These are phyloP conservation scores for Colinus virginianus DNA, from an alignment of 2,113 vertebrate species.

Conservation along the genomic window DNA sequence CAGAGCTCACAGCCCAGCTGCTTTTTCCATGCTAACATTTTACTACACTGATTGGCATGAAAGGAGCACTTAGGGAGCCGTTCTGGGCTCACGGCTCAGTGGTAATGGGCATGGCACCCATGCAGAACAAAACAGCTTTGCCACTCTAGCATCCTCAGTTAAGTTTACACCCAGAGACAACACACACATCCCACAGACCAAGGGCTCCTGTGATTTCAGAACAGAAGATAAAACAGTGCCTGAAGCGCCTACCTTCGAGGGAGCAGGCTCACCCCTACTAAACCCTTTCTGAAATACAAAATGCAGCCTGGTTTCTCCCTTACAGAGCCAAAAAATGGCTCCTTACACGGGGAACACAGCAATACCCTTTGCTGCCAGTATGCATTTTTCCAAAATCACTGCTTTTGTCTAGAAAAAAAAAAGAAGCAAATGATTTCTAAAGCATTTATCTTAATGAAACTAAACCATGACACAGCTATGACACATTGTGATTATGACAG, in stretches of 20 bases:
- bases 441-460: neutral
- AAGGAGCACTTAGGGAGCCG: neutral
- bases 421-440: neutral
- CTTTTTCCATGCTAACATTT: neutral
- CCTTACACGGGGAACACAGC: neutral
- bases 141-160: neutral
- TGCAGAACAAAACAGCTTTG: neutral
- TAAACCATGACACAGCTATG: neutral
- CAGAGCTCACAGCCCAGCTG: neutral
- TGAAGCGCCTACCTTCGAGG: neutral
- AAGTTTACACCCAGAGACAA: neutral
- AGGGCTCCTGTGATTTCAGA: neutral
- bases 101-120: neutral
- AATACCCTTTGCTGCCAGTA: neutral
- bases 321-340: neutral
- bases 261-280: neutral
- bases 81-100: neutral
- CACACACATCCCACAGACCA: neutral
- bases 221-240: neutral
- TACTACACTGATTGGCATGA: neutral
- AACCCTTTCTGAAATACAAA: neutral
- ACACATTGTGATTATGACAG: accelerated
- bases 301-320: neutral
- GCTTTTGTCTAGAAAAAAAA: neutral
- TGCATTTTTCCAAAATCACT: neutral